phyloP scores from a whole-genome alignment of 2,797 vertebrate genomes.

The Hoplostethus mediterraneus region DNA sequence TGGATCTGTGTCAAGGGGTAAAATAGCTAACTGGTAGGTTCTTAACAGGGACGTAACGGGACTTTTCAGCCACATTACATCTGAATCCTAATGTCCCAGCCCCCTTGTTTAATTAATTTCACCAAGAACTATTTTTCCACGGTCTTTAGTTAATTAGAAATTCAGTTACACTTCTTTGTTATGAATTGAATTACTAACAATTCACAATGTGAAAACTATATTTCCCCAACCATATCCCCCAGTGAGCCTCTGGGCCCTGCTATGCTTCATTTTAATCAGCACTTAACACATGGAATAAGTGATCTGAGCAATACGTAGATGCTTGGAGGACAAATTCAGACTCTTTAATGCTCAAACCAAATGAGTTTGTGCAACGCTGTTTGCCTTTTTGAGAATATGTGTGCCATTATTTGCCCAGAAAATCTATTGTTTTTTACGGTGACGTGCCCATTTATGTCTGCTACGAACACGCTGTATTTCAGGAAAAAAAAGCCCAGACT shows the following conservation, averaged over 20 bases:
- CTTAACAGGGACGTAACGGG: not conserved
- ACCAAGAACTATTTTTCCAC: not conserved
- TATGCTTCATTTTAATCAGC: conserved; percentile 9
- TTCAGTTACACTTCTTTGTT: not conserved
- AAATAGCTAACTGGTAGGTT: not conserved
- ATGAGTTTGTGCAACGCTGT: too few relatives aligned
- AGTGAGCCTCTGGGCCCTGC: not conserved
- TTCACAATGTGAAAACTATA: not conserved
- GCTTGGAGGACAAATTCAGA: not conserved
- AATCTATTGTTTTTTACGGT: not conserved
- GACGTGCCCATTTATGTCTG: not conserved
- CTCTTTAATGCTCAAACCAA: not conserved
- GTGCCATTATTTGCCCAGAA: not conserved
- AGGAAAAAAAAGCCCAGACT: not conserved
- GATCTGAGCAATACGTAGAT: not conserved
- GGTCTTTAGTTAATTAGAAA: not conserved
- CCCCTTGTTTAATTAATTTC: not conserved
- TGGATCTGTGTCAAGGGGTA: not conserved
- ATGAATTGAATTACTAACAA: not conserved
- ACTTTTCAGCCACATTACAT: not conserved
- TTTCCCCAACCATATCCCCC: too few relatives aligned
- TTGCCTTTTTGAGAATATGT: not conserved
- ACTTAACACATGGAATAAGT: not conserved
- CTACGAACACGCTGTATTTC: not conserved
- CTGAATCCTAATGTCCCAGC: not conserved